Evolutionary conservation across 2,888 invertebrate genomes (phyloP), one percentile per base, ranked within the genome.

Genomic region (Tholera decimalis): DNA sequence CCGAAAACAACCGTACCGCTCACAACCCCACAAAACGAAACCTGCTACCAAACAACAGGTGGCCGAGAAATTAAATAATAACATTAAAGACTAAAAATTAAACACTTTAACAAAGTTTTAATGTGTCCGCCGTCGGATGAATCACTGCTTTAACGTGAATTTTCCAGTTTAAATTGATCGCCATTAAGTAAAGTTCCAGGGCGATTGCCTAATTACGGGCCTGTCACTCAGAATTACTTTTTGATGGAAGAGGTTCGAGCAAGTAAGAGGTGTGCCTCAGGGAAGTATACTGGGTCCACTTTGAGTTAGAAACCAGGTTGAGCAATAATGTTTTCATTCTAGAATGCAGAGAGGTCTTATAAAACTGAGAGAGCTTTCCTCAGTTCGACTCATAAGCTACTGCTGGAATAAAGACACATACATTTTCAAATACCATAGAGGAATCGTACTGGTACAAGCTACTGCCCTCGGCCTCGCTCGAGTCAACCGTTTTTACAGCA

Each of bases 101-200:
- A 87, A 85, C 82, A 84, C 79, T 76, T 70, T 67, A 64, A 39
- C 72, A 47, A 87, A 88, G 86, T 89, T 89, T 86, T 85, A 86
- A 88, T 88, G 81, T 71, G 73, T 63, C 70, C 59, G 64, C 82
- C 78, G 80, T 79, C 71, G 70, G 75, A 70, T 83, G 72, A 83
- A 86, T 83, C 77, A 76, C 77, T 79, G 84, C 79, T 86, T 79
- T 49, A 67, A 71, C 71, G 77, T 73, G 59, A 73, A 81, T 77
- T 75, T 83, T 79, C 58, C 61, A 70, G 79, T 78, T 82, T 77
- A 78, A 83, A 83, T 82, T 78, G 84, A 83, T 83, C 65, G 67
- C 76, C 78, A 80, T 83, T 83, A 83, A 64, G 49, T 68, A 59
- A 76, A 82, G 65, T 71, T 82, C 68, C 65, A 68, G 66, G 73